A percentile compares a stretch with the other conserved stretches of the same genome.
These are phyloP conservation scores for Holotrichia oblita DNA, from an alignment of 1,140 invertebrate genomes.

Conservation along the genomic window DNA sequence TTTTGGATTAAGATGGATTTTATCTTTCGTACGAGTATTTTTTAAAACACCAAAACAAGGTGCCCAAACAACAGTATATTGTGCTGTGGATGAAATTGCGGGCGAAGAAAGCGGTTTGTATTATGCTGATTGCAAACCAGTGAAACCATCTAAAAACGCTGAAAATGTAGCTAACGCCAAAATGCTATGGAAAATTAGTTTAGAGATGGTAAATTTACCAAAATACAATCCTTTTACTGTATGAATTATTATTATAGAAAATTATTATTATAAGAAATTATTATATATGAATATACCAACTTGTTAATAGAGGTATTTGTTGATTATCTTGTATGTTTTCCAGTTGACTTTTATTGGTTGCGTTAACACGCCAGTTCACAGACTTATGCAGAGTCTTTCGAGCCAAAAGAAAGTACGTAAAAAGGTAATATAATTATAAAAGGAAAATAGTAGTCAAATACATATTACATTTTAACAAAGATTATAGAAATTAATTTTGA, in stretches of 20 bases:
- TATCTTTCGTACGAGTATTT: constrained; percentile 57
- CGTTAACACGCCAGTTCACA: too few species aligned
- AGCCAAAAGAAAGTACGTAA: too few species aligned
- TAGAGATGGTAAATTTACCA: constrained; percentile 66
- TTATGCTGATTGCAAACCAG: constrained; percentile 69
- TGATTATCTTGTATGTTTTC: too few species aligned
- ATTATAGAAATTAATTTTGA: too few species aligned
- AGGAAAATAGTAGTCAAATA: too few species aligned
- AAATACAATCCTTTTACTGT: constrained; percentile 51
- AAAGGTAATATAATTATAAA: too few species aligned
- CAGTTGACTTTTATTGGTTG: too few species aligned
- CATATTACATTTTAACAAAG: too few species aligned
- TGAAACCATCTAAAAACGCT: constrained; percentile 60
- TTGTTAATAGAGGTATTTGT: too few species aligned
- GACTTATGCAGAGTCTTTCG: too few species aligned
- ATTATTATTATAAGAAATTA: too few species aligned
- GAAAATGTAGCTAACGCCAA: constrained; percentile 67
- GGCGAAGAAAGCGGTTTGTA: constrained; percentile 70
- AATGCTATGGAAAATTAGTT: constrained; percentile 79
- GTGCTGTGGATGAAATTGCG: constrained; percentile 75
- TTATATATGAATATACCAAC: too few species aligned
- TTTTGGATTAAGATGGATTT: constrained; percentile 58
- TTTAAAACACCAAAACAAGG: constrained; percentile 74
- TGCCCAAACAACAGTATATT: constrained; percentile 83
- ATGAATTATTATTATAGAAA: constrained; percentile 3